Conservation (phyloP, 1,140 invertebrate species). For the Apis florea region DNA sequence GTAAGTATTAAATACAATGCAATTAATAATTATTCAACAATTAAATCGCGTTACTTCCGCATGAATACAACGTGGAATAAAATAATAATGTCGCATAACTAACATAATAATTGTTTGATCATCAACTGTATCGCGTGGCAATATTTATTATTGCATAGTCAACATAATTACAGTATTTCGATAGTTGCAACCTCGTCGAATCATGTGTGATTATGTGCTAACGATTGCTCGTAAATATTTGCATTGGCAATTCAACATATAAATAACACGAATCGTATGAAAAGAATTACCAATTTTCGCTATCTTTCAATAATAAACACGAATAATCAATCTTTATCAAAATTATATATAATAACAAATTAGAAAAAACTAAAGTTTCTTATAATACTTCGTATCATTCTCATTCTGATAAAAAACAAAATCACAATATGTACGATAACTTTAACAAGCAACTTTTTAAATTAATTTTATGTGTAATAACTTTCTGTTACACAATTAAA, state of each 20-base stretch:
- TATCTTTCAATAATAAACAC: no score
- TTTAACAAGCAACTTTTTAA: no score
- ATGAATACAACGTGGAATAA: background rate
- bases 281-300: conserved; percentile 28
- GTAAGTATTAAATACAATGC: background rate
- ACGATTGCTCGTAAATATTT: conserved; percentile 35
- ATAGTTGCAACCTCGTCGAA: background rate
- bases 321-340: no score
- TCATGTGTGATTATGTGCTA: conserved; percentile 17
- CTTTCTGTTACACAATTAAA: no score
- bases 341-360: no score
- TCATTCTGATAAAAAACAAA: no score
- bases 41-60: background rate
- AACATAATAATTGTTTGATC: conserved; percentile 29
- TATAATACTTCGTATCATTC: no score
- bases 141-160: background rate
- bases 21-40: background rate
- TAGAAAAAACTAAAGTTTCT: no score
- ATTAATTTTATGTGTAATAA: no score
- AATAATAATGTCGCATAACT: conserved; percentile 23
- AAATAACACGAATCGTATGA: background rate
- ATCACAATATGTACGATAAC: no score
- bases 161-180: conserved; percentile 1
- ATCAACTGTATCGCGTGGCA: background rate
- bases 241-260: background rate